Conservation (phyloP, 2,888 invertebrate genomes). For the Watsonalla cultraria region DNA sequence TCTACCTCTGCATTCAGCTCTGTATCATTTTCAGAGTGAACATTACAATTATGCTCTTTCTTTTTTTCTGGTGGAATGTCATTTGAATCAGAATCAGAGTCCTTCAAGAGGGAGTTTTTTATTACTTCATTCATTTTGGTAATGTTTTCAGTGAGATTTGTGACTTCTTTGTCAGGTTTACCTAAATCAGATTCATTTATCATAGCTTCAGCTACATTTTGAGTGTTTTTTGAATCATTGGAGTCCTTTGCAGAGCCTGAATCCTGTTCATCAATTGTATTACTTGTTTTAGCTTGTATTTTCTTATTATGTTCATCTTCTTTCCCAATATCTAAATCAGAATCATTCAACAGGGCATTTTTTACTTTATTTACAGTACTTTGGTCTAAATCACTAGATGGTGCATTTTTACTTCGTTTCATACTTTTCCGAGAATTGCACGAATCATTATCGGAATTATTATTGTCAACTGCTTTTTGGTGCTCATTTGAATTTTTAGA, state of each 20-base stretch:
- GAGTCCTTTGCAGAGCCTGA: background rate
- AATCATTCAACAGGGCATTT: slow-evolving; percentile 31
- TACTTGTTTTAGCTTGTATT: background rate
- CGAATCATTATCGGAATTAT: slow-evolving; percentile 4
- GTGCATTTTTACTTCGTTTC: background rate
- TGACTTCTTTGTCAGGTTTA: background rate
- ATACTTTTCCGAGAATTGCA: background rate
- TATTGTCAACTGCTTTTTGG: background rate
- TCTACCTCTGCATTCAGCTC: slow-evolving; percentile 5
- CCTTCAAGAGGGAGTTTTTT: slow-evolving; percentile 19
- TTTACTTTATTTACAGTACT: slow-evolving; percentile 23
- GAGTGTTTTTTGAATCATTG: background rate
- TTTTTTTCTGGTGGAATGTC: background rate
- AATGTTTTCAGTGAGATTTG: background rate
- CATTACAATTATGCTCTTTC: slow-evolving; percentile 5
- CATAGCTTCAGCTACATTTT: background rate
- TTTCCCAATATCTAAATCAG: slow-evolving; percentile 23
- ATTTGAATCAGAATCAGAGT: slow-evolving; percentile 25
- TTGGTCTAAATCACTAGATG: background rate
- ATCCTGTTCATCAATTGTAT: background rate
- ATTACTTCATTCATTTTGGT: slow-evolving; percentile 3
- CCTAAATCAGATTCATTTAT: background rate
- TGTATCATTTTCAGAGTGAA: slow-evolving; percentile 5
- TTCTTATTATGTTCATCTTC: slow-evolving; percentile 2
- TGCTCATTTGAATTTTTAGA: slow-evolving; percentile 9